Percentiles rank a stretch among this genome's conserved stretches.
Evolutionary conservation across 2,797 vertebrate genomes (phyloP).

Genomic region (Gymnodraco acuticeps): DNA sequence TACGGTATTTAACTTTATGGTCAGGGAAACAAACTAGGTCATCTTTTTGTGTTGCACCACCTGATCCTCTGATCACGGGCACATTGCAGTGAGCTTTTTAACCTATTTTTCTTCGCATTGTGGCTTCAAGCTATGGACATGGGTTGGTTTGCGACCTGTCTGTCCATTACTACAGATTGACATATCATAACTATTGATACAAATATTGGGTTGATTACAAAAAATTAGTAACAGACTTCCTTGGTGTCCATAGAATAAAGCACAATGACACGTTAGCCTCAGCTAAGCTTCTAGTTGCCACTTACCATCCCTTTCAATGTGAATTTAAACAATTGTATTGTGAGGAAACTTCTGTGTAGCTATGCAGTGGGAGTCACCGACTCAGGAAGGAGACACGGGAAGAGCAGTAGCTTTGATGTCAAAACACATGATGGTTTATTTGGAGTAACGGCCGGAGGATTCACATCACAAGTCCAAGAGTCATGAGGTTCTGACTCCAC

Average conservation of each 20-base stretch:
- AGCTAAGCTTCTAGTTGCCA: too few species aligned
- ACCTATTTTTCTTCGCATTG: background rate
- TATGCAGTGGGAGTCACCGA: too few species aligned
- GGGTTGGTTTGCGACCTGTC: background rate
- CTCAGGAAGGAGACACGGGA: too few species aligned
- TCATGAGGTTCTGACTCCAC: too few species aligned
- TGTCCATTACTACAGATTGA: background rate
- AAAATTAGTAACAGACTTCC: background rate
- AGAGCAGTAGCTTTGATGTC: too few species aligned
- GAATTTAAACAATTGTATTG: too few species aligned
- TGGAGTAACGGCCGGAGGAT: too few species aligned
- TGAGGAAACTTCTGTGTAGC: too few species aligned
- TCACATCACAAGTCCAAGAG: too few species aligned
- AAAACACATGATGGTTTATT: too few species aligned
- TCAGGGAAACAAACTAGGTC: background rate
- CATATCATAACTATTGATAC: background rate
- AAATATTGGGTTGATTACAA: background rate
- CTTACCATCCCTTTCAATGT: too few species aligned
- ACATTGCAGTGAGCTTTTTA: background rate
- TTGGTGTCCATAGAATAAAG: background rate
- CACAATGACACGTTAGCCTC: too few species aligned
- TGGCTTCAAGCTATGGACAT: background rate
- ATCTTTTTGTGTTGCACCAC: conserved; percentile 6
- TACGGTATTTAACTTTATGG: background rate
- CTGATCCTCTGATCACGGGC: background rate